Evolutionary conservation across 2,888 invertebrate species (phyloP).

Genomic region (Rambutsinella grinnellia): DNA sequence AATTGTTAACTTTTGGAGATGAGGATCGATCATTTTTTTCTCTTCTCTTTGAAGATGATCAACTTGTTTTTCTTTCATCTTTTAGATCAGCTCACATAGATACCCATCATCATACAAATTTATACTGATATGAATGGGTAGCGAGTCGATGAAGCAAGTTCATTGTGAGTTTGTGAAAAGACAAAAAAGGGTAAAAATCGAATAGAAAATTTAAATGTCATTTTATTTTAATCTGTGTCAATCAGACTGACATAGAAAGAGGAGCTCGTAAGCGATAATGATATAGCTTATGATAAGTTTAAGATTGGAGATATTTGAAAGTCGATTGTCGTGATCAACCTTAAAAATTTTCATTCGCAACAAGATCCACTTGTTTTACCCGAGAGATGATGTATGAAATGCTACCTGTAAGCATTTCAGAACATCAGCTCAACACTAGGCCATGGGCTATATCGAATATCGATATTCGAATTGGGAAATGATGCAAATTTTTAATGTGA

Average conservation of each 20-base stretch:
- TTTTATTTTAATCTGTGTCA: slow-evolving; percentile 51
- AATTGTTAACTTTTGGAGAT: too few species aligned
- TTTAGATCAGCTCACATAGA: neutral
- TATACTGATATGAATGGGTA: neutral
- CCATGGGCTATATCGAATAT: too few species aligned
- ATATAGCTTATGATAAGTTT: slow-evolving; percentile 34
- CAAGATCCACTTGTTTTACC: too few species aligned
- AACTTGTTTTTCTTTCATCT: neutral
- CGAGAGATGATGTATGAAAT: too few species aligned
- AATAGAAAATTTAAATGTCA: slow-evolving; percentile 47
- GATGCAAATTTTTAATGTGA: too few species aligned
- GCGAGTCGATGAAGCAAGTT: slow-evolving; percentile 1
- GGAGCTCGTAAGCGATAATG: slow-evolving; percentile 25
- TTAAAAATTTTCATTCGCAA: slow-evolving; percentile 26
- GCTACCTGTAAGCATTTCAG: too few species aligned
- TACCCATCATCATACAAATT: neutral
- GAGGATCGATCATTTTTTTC: neutral
- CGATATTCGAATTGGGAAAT: too few species aligned
- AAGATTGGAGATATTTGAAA: slow-evolving; percentile 24
- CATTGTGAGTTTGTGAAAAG: slow-evolving; percentile 5
- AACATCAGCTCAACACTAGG: neutral
- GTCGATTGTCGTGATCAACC: slow-evolving; percentile 38
- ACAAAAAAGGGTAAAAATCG: slow-evolving; percentile 15
- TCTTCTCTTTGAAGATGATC: neutral
- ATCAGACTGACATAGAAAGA: slow-evolving; percentile 46